Conservation (phyloP, 2,113 vertebrate species). For the Nothocercus nigrocapillus region DNA sequence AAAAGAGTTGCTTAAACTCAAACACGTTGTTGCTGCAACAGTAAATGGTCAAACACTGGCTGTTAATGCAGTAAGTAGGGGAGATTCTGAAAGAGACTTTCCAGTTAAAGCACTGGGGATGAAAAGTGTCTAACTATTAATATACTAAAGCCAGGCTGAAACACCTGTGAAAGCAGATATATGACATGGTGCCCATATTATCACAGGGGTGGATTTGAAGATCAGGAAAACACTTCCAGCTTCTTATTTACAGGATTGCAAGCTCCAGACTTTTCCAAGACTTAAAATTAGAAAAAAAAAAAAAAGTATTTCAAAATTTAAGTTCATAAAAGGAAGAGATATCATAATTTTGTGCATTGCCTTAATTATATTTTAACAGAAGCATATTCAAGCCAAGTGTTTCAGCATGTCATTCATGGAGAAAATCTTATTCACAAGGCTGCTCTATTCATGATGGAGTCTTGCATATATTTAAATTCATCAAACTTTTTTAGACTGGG, state of each 20-base stretch:
- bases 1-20: not conserved
- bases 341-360: not conserved
- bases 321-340: conserved; percentile 6
- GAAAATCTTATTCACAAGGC: conserved; percentile 58
- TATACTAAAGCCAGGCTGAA: not conserved
- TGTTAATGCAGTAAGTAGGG: not conserved
- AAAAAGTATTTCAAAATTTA: conserved; percentile 11
- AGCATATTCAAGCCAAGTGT: conserved; percentile 41
- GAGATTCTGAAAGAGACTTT: not conserved
- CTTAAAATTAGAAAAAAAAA: not conserved
- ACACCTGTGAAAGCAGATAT: not conserved
- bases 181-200: not conserved
- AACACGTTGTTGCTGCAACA: not conserved
- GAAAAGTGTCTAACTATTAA: not conserved
- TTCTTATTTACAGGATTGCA: not conserved
- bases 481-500: conserved; percentile 26
- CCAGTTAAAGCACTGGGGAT: not conserved
- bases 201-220: not conserved
- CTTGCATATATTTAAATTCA: conserved; percentile 44
- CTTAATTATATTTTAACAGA: conserved; percentile 61
- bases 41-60: not conserved
- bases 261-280: not conserved
- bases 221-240: not conserved
- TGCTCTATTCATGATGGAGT: conserved; percentile 48
- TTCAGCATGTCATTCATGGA: conserved; percentile 40